Evolutionary conservation across 2,888 invertebrate species (phyloP).

Genomic region (Taphrorychus bicolor): DNA sequence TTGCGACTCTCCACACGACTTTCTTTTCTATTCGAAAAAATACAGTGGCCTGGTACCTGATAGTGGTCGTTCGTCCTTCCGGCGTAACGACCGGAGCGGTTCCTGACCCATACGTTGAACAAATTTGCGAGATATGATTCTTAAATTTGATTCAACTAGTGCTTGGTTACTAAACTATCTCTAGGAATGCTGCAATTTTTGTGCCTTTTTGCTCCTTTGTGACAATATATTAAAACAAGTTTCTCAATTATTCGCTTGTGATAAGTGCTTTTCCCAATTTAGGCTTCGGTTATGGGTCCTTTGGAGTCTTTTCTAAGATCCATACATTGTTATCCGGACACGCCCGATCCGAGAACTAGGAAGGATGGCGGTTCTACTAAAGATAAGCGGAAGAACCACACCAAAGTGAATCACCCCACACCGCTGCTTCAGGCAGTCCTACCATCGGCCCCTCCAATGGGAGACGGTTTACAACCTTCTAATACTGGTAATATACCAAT

Average conservation of each 20-base stretch:
- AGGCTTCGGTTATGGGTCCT: slow-evolving; percentile 56
- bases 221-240: not conserved
- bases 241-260: not conserved
- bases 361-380: slow-evolving; percentile 44
- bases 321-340: slow-evolving; percentile 56
- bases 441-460: slow-evolving; percentile 50
- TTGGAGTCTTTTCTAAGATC: slow-evolving; percentile 57
- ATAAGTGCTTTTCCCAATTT: not conserved
- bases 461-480: slow-evolving; percentile 49
- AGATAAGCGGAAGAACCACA: slow-evolving; percentile 41
- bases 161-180: too few relatives aligned
- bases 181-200: too few relatives aligned
- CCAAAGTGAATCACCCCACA: slow-evolving; percentile 29
- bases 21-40: too few relatives aligned
- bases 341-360: slow-evolving; percentile 52
- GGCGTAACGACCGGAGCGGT: too few relatives aligned
- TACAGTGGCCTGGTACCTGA: too few relatives aligned
- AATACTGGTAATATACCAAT: slow-evolving; percentile 48
- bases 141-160: too few relatives aligned
- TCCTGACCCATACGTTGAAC: too few relatives aligned
- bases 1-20: too few relatives aligned
- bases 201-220: too few relatives aligned
- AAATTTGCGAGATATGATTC: too few relatives aligned
- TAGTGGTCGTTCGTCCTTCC: too few relatives aligned
- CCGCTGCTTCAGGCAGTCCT: slow-evolving; percentile 40